These are phyloP conservation scores for Thecocarcelia acutangulata DNA, from an alignment of 2,888 invertebrate species.

Conservation along the genomic window DNA sequence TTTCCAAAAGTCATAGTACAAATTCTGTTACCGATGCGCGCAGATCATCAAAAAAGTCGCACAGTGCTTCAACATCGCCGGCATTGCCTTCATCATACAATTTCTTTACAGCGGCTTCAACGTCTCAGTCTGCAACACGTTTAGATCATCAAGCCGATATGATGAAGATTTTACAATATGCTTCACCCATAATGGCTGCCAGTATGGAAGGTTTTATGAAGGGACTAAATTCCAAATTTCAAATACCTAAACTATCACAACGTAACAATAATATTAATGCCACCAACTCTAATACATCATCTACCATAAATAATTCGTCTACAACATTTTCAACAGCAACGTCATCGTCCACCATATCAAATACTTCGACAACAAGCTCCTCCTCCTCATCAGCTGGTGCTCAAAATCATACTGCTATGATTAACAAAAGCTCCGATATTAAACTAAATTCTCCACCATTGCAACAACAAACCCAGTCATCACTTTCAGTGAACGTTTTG, in stretches of 20 bases:
- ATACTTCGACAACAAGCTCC: conserved; percentile 14
- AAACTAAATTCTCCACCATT: not conserved
- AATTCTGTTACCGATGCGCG: conserved; percentile 75
- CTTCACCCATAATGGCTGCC: conserved; percentile 84
- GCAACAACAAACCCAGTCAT: conserved; percentile 43
- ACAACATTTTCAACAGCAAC: conserved; percentile 15
- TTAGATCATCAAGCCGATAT: conserved; percentile 79
- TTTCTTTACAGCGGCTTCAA: conserved; percentile 51
- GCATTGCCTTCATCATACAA: conserved; percentile 53
- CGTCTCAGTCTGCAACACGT: conserved; percentile 76
- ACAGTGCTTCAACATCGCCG: conserved; percentile 73
- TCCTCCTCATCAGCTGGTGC: conserved; percentile 1
- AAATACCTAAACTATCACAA: conserved; percentile 91
- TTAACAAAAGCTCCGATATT: conserved; percentile 25
- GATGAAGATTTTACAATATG: conserved; percentile 83
- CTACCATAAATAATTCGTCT: conserved; percentile 37
- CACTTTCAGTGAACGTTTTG: conserved; percentile 23
- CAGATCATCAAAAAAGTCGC: conserved; percentile 66
- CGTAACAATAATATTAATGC: conserved; percentile 69
- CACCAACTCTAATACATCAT: conserved; percentile 57
- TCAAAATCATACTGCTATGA: conserved; percentile 32
- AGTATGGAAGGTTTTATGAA: conserved; percentile 89
- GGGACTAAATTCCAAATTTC: conserved; percentile 90
- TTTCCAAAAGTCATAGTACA: conserved; percentile 80
- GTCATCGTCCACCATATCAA: conserved; percentile 14